A percentile compares a stretch with the other conserved stretches of the same genome.
phyloP scores from a whole-genome alignment of 2,113 vertebrate genomes.

The Kryptolebias marmoratus region DNA sequence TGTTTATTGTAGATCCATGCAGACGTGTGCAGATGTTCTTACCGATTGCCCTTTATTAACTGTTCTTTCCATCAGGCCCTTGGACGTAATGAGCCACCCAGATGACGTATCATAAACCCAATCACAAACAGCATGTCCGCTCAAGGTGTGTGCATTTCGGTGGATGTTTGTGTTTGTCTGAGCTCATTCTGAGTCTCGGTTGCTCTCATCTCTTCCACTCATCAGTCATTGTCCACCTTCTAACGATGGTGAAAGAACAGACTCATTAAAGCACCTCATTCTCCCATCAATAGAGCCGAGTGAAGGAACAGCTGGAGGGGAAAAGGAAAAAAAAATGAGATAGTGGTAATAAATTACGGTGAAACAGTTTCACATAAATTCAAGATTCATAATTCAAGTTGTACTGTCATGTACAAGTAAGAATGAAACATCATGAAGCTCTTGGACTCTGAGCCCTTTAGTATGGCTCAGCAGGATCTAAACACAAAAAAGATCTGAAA shows the following conservation, averaged over 20 bases:
- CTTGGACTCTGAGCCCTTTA: too few species aligned
- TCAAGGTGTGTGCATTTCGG: constrained; percentile 21
- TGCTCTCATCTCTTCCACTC: constrained; percentile 33
- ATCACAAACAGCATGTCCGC: neutral
- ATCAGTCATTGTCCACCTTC: constrained; percentile 71
- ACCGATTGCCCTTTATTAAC: constrained; percentile 53
- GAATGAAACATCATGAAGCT: too few species aligned
- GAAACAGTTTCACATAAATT: constrained; percentile 52
- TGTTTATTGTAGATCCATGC: constrained; percentile 21
- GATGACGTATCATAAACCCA: constrained; percentile 19
- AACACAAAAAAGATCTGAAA: too few species aligned
- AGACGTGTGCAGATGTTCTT: constrained; percentile 37
- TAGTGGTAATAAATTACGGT: constrained; percentile 56
- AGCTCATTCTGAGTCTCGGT: constrained; percentile 7
- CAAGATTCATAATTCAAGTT: too few species aligned
- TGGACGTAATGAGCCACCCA: constrained; percentile 33
- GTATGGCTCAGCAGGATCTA: too few species aligned
- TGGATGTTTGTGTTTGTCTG: constrained; percentile 37
- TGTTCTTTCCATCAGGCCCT: constrained; percentile 52
- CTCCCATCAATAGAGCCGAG: constrained; percentile 29
- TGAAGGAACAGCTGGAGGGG: constrained; percentile 37
- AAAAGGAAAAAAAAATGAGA: constrained; percentile 49
- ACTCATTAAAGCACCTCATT: constrained; percentile 67
- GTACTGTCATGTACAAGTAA: too few species aligned
- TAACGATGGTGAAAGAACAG: constrained; percentile 66